Base-by-base conservation (phyloP, 1,140 invertebrate genomes). In the Megalopta genalis region DNA sequence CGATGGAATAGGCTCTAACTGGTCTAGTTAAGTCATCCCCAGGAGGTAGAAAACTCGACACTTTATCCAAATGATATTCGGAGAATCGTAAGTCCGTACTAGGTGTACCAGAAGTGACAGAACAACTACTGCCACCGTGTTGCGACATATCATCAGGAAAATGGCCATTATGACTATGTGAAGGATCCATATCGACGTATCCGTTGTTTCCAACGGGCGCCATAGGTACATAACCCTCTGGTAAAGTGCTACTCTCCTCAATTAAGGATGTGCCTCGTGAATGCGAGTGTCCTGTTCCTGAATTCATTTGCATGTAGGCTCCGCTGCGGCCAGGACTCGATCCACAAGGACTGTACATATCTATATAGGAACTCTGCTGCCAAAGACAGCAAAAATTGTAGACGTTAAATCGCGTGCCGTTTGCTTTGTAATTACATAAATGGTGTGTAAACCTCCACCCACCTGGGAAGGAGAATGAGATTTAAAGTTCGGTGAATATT, bases 1-100 rank as follows among this genome's bases (percentile, higher is more conserved):
- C 98, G 64, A 98, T 96, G 39, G 97, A 98, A 90, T 98, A 98
- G 4, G 97, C 96, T 84, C 97, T 94, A 59, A 94, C 93, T 37
- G 96, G 96, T 74, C 96, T 93, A n/a, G 85, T 94, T 88, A 82
- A 87, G 89, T 95, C 95, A 32, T 96, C 95, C 1, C 93, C 93
- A 0, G 94, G 94, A 8, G 94, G 90, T 21, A 96, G 93, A 80
- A 94, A 96, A 12, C 95, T 94, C 18, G 93, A 92, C 2, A 95
- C 95, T 89, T 96, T 96, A 65, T 96, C 95, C 27, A 96, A 87
- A 54, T 94, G 94, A 91, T 95, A 96, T 80, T 96, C 95, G 0
- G 93, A 93, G 75, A 95, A 95, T 0, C 93, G 91, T 74, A 94
- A 87, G 85, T 95, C 95, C 25, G 94, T 95, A 63, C 95, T 95